These are phyloP conservation scores for Coenonympha glycerion DNA, from an alignment of 2,888 invertebrate genomes.

Conservation along the genomic window DNA sequence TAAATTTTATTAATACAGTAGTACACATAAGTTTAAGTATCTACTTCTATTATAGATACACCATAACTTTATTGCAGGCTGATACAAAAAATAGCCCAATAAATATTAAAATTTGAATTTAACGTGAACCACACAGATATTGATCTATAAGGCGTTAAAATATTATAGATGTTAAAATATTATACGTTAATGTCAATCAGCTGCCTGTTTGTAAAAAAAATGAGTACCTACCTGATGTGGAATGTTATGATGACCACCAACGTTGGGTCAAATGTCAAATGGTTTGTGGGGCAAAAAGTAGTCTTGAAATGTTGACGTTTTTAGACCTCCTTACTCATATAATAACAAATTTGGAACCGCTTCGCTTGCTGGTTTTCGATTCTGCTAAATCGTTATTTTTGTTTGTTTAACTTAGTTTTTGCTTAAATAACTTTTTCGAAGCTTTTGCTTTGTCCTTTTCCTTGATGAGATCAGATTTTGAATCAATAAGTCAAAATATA, in stretches of 20 bases:
- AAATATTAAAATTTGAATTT: not conserved
- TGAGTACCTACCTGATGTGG: not conserved
- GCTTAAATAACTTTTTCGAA: too few species aligned
- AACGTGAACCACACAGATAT: not conserved
- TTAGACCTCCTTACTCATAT: conserved; percentile 1
- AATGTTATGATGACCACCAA: conserved; percentile 4
- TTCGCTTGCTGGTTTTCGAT: not conserved
- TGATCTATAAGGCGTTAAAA: not conserved
- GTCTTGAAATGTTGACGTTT: not conserved
- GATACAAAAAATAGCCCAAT: not conserved
- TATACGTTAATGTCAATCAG: conserved; percentile 6
- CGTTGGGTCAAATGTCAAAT: conserved; percentile 6
- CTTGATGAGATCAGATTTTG: too few species aligned
- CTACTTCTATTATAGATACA: not conserved
- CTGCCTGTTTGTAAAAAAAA: not conserved
- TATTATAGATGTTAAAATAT: too few species aligned
- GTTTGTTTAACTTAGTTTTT: not conserved
- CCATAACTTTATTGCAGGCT: not conserved
- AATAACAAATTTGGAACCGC: not conserved
- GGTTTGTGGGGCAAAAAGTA: not conserved
- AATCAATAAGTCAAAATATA: too few species aligned
- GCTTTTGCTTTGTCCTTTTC: too few species aligned
- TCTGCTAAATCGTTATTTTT: not conserved
- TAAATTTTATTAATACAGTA: too few species aligned
- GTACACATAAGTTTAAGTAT: too few species aligned